These are phyloP conservation scores for Ormyrus thymus DNA, from an alignment of 2,888 invertebrate species.

Conservation along the genomic window DNA sequence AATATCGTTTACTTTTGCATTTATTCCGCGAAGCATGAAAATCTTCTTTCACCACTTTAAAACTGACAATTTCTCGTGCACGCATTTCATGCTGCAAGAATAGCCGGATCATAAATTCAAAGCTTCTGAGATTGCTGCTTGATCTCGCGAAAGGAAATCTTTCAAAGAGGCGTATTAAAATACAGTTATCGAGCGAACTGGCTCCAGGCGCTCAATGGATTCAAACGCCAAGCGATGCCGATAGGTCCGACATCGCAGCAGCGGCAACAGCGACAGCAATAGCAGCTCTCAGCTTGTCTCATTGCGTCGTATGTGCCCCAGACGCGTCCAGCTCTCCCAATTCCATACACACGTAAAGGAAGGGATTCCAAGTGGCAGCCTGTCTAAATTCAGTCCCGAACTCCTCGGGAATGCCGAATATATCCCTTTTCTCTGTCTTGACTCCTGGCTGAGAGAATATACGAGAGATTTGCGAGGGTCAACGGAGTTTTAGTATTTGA, in stretches of 20 bases:
- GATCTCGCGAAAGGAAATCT: too few species aligned
- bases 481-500: not conserved
- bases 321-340: not conserved
- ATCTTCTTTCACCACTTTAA: too few species aligned
- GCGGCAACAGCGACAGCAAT: not conserved
- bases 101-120: too few species aligned
- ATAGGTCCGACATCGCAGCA: not conserved
- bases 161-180: too few species aligned
- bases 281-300: not conserved
- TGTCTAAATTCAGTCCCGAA: slow-evolving; percentile 21
- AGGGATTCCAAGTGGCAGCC: not conserved
- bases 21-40: too few species aligned
- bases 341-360: not conserved
- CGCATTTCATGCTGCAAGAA: too few species aligned
- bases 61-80: too few species aligned
- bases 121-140: too few species aligned
- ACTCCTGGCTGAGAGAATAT: not conserved
- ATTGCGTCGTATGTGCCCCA: not conserved
- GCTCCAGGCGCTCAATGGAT: too few species aligned
- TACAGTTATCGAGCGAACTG: too few species aligned
- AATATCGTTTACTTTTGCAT: too few species aligned
- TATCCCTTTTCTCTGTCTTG: not conserved
- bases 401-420: not conserved
- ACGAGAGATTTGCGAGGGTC: not conserved
- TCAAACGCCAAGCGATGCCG: too few species aligned